Evolutionary conservation across 2,888 invertebrate genomes (phyloP), one percentile per base, ranked within the genome.

Genomic region (Sericinus montela): DNA sequence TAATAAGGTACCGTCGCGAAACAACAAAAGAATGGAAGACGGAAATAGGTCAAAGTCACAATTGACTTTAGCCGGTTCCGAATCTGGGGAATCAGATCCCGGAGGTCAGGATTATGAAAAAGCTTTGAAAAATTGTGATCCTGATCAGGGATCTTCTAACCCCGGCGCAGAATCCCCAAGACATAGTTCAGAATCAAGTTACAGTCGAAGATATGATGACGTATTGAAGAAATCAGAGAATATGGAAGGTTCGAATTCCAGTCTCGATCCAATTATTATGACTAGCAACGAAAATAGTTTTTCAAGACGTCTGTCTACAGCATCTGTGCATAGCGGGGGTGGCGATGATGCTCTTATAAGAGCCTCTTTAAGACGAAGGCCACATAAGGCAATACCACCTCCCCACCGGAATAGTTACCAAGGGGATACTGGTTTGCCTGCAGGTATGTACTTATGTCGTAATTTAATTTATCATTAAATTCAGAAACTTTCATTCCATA

Each of bases 1-100:
- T 62, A 95, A 92, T 63, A 95, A 95, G 88, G 94, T 94, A 45
- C 94, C 94, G 1, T 91, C 91, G 51, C 89, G 93, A 66, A 85
- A 93, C 90, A 94, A 94, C 75, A 93, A 94, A 45, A 90, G 93
- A 54, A 94, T 95, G 64, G 95, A 94, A 65, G 91, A 91, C 51
- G 88, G 91, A 0, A 90, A 91, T 59, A 80, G 93, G 44, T 92
- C 92, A 0, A 92, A 92, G 60, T 92, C 93, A 0, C 93, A 93
- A 62, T 84, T 93, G 52, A 92, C 92, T 4, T 75, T 93, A 41
- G 90, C 90, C 7, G 93, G 92, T 19, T 93, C 93, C 3, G 92
- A 92, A 69, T 95, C 95, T 0, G 94, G 93, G 13, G 95, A 95
- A 72, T 95, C 95, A 0, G 95, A 96, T 65, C 94, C 93, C 41